phyloP scores from a whole-genome alignment of 2,888 invertebrate species.

The Rhyacophila evoluta region DNA sequence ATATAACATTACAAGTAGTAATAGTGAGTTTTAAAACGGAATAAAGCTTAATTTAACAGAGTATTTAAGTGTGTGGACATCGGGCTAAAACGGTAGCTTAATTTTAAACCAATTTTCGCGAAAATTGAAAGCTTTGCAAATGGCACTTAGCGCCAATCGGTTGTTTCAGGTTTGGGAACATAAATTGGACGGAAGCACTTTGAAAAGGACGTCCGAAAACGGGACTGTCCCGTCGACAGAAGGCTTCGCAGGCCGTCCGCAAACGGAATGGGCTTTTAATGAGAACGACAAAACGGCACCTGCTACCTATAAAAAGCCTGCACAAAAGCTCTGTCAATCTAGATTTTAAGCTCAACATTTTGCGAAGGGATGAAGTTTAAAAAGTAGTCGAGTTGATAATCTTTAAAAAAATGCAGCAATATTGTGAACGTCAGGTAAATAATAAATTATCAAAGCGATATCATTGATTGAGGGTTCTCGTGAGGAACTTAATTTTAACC shows the following conservation, averaged over 20 bases:
- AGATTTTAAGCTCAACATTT: background rate
- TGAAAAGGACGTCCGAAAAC: background rate
- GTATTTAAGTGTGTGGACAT: no score
- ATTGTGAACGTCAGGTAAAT: no score
- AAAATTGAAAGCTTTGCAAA: constrained; percentile 2
- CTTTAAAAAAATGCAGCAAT: no score
- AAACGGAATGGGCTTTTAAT: constrained; percentile 52
- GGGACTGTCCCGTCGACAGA: constrained; percentile 32
- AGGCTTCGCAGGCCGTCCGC: constrained; percentile 42
- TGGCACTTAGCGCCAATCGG: constrained; percentile 8
- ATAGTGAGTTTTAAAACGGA: no score
- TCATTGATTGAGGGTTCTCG: no score
- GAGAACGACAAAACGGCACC: constrained; percentile 49
- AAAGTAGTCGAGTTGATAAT: background rate
- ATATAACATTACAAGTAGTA: no score
- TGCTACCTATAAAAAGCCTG: constrained; percentile 28
- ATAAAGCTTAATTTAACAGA: no score
- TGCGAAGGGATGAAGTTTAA: background rate
- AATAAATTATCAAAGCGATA: no score
- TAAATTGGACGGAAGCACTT: constrained; percentile 22
- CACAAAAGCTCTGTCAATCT: background rate
- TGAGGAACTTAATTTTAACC: no score
- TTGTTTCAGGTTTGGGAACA: background rate
- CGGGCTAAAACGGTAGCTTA: background rate
- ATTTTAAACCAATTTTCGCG: constrained; percentile 18